Evolutionary conservation across 2,797 vertebrate genomes (phyloP).

Genomic region (Lagorchestes hirsutus): DNA sequence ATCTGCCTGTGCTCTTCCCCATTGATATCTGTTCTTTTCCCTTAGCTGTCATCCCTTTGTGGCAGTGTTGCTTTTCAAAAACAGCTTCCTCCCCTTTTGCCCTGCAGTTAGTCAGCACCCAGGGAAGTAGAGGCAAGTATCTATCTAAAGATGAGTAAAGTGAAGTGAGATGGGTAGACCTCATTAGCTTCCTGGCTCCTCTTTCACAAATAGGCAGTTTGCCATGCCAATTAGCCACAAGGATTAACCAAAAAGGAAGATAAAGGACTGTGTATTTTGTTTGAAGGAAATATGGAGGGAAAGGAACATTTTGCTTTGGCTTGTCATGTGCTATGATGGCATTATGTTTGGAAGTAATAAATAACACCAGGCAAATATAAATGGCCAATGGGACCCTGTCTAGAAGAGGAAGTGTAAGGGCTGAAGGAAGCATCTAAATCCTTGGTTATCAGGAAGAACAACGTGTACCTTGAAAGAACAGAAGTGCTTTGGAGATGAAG

Average conservation of each 20-base stretch:
- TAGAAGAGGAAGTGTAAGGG: neutral
- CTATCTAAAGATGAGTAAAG: neutral
- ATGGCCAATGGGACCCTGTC: too few relatives aligned
- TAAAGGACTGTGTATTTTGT: too few relatives aligned
- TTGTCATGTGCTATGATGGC: too few relatives aligned
- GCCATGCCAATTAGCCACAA: too few relatives aligned
- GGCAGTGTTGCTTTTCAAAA: neutral
- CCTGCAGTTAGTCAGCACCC: neutral
- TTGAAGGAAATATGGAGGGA: too few relatives aligned
- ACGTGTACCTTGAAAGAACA: neutral
- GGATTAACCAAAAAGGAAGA: too few relatives aligned
- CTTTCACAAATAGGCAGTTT: too few relatives aligned
- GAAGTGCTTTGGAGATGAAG: neutral
- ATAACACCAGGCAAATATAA: too few relatives aligned
- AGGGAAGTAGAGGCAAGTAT: neutral
- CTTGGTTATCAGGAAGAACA: neutral
- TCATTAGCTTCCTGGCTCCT: neutral
- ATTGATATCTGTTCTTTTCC: neutral
- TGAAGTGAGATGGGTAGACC: neutral
- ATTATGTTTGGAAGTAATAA: too few relatives aligned
- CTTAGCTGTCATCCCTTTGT: neutral
- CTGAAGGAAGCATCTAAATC: neutral
- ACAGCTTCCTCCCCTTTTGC: neutral
- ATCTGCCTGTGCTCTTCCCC: neutral
- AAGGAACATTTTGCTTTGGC: too few relatives aligned